Evolutionary conservation across 2,888 invertebrate species (phyloP).

Genomic region (Lithodes maja): DNA sequence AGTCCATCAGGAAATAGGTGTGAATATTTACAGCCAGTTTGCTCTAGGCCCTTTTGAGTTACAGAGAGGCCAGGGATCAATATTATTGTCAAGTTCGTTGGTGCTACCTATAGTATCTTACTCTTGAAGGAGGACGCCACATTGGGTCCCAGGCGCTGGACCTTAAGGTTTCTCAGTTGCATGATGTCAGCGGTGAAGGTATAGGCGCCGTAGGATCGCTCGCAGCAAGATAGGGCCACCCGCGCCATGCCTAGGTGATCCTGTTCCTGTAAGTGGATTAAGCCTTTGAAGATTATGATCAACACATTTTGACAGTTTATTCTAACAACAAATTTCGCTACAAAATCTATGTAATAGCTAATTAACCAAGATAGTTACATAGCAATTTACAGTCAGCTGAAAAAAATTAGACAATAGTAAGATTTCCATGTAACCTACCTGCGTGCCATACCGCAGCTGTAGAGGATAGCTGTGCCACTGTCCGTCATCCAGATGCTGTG

Average conservation of each 20-base stretch:
- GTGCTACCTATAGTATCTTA: background rate
- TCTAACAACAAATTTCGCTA: no score
- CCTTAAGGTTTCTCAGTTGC: conserved; percentile 44
- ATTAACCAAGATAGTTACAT: no score
- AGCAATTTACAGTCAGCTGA: no score
- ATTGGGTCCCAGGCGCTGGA: conserved; percentile 27
- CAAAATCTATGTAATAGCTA: no score
- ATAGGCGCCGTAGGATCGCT: conserved; percentile 18
- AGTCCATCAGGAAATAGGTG: no score
- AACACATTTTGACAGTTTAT: no score
- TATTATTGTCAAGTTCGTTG: no score
- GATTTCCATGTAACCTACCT: conserved; percentile 13
- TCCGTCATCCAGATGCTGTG: conserved; percentile 7
- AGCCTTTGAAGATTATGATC: background rate
- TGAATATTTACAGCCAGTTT: no score
- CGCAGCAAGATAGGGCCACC: conserved; percentile 48
- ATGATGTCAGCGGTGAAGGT: conserved; percentile 47
- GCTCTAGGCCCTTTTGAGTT: no score
- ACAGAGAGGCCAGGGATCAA: no score
- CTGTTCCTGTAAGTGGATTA: conserved; percentile 26
- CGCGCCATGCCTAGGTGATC: conserved; percentile 45
- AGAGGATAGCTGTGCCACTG: conserved; percentile 38
- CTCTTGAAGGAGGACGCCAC: conserved; percentile 39
- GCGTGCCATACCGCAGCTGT: conserved; percentile 40
- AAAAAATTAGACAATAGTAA: no score